Evolutionary conservation across 1,140 invertebrate species (phyloP).

Genomic region (Lanistes nyassanus): DNA sequence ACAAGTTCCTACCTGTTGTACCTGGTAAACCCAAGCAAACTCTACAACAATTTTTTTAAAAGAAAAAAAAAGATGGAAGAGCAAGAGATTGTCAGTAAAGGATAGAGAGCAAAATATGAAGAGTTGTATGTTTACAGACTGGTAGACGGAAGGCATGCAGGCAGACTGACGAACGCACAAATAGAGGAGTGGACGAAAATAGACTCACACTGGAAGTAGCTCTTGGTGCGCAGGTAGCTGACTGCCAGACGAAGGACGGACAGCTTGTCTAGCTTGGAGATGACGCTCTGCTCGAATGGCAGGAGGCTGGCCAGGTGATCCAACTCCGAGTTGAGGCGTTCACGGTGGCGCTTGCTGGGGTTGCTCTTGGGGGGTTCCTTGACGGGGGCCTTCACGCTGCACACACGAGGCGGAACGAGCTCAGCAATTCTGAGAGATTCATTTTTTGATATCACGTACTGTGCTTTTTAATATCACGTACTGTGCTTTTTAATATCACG

Average conservation of each 20-base stretch:
- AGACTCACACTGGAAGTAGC: conserved; percentile 96
- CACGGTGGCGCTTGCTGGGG: conserved; percentile 96
- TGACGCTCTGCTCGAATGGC: conserved; percentile 98
- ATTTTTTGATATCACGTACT: too few relatives aligned
- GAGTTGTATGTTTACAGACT: neutral
- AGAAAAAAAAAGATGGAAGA: too few relatives aligned
- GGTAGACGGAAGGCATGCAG: too few relatives aligned
- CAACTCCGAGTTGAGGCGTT: conserved; percentile 96
- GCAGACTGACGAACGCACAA: neutral
- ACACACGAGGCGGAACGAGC: conserved; percentile 64
- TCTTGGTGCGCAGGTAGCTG: conserved; percentile 97
- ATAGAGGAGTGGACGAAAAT: neutral
- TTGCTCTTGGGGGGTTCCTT: conserved; percentile 99
- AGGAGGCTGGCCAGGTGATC: conserved; percentile 97
- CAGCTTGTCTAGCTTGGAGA: conserved; percentile 97
- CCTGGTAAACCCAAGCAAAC: too few relatives aligned
- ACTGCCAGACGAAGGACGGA: conserved; percentile 97
- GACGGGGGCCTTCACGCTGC: conserved; percentile 91
- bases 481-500: too few relatives aligned
- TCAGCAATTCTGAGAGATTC: too few relatives aligned
- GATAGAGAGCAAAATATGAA: too few relatives aligned
- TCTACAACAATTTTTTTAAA: too few relatives aligned
- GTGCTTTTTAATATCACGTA: too few relatives aligned
- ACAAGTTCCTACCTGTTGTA: too few relatives aligned
- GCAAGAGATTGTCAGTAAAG: neutral